Evolutionary conservation across 2,113 vertebrate genomes (phyloP).

Genomic region (Lucifuga dentata): DNA sequence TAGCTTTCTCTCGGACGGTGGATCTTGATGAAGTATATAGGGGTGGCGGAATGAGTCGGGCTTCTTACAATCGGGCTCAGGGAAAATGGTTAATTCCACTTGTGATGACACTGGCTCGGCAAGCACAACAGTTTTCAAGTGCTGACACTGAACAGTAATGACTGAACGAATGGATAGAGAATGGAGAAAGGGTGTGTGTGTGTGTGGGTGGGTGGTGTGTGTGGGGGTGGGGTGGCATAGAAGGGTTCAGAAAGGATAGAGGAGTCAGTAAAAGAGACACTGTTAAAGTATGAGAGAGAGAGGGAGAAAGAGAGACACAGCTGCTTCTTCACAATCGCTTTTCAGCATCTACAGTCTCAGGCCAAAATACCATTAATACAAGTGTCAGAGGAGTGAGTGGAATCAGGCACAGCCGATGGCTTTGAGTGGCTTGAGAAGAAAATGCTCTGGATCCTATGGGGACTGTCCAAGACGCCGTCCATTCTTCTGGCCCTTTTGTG

Average conservation of each 20-base stretch:
- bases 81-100: constrained; percentile 87
- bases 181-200: constrained; percentile 63
- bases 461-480: constrained; percentile 86
- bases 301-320: constrained; percentile 85
- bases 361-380: constrained; percentile 94
- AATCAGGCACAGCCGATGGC: constrained; percentile 79
- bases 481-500: constrained; percentile 91
- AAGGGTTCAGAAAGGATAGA: constrained; percentile 55
- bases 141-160: constrained; percentile 90
- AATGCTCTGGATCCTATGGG: constrained; percentile 87
- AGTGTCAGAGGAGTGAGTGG: constrained; percentile 91
- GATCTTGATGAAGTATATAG: constrained; percentile 74
- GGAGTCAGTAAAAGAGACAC: constrained; percentile 75
- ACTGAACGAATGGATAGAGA: constrained; percentile 87
- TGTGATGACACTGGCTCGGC: constrained; percentile 87
- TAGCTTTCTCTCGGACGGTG: constrained; percentile 64
- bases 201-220: constrained; percentile 12
- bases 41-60: constrained; percentile 70
- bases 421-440: constrained; percentile 84
- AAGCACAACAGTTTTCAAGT: constrained; percentile 90
- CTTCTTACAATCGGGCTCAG: constrained; percentile 79
- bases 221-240: constrained; percentile 38
- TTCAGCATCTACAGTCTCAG: constrained; percentile 87
- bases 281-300: constrained; percentile 74
- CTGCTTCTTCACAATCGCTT: constrained; percentile 89